phyloP scores from a whole-genome alignment of 2,113 vertebrate genomes.

The Rhinolophus sinicus region DNA sequence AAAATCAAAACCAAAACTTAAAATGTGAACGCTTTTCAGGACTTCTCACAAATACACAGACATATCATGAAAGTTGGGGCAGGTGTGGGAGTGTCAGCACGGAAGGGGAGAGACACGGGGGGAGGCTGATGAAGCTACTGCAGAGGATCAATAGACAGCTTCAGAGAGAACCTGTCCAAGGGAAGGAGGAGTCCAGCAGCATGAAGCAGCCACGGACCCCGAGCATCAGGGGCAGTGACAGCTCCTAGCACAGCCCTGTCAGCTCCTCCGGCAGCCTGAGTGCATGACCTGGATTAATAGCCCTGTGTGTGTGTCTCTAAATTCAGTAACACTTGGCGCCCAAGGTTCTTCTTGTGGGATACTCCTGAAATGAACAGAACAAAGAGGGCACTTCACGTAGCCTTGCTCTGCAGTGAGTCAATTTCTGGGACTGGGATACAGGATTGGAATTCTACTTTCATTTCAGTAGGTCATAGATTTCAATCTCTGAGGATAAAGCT shows the following conservation, averaged over 20 bases:
- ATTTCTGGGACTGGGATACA: not conserved
- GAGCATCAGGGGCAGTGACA: not conserved
- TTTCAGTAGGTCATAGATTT: not conserved
- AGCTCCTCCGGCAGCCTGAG: not conserved
- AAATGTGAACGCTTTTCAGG: not conserved
- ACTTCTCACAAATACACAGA: not conserved
- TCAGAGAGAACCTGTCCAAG: slow-evolving; percentile 30
- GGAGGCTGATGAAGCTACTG: not conserved
- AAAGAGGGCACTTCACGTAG: not conserved
- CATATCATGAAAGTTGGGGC: not conserved
- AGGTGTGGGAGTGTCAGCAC: not conserved
- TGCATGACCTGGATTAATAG: not conserved
- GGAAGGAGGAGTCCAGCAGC: not conserved
- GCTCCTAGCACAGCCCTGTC: not conserved
- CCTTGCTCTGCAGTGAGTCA: not conserved
- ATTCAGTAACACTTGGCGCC: not conserved
- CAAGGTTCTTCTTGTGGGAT: not conserved
- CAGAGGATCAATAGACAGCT: not conserved
- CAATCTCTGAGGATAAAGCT: not conserved
- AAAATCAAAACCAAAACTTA: slow-evolving; percentile 34
- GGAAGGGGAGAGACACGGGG: not conserved
- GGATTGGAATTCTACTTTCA: slow-evolving; percentile 3
- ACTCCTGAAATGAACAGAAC: not conserved
- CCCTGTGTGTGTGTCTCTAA: slow-evolving; percentile 22
- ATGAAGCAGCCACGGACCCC: not conserved